phyloP scores from a whole-genome alignment of 2,797 vertebrate species.

The Enteromius paludinosus region DNA sequence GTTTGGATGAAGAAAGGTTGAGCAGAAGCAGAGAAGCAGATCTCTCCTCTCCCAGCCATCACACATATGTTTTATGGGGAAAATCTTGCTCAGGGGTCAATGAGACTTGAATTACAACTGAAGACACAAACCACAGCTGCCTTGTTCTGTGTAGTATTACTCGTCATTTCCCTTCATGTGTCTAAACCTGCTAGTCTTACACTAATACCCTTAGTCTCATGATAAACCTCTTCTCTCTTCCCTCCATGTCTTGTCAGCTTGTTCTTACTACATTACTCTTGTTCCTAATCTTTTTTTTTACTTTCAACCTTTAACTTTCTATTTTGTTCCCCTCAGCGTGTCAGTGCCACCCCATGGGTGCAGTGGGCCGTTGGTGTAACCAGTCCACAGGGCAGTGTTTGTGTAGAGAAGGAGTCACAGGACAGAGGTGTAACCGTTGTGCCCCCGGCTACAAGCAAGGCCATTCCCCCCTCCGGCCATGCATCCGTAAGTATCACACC shows the following conservation, averaged over 20 bases:
- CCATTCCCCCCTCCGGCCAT: constrained; percentile 83
- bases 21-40: constrained; percentile 69
- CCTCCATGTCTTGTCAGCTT: constrained; percentile 23
- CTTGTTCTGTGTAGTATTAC: constrained; percentile 30
- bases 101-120: constrained; percentile 31
- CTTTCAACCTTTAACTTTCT: background rate
- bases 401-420: constrained; percentile 87
- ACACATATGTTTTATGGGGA: constrained; percentile 46
- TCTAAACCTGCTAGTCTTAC: background rate
- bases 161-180: constrained; percentile 17
- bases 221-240: constrained; percentile 2
- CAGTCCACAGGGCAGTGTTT: constrained; percentile 89
- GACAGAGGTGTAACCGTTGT: constrained; percentile 86
- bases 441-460: constrained; percentile 87
- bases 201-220: constrained; percentile 4
- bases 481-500: constrained; percentile 82
- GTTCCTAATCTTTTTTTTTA: background rate
- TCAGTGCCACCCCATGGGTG: constrained; percentile 88
- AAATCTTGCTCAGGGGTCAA: constrained; percentile 31
- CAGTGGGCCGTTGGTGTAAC: constrained; percentile 85
- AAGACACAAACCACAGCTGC: constrained; percentile 36
- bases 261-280: constrained; percentile 12
- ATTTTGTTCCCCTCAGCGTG: constrained; percentile 75
- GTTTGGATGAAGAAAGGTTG: constrained; percentile 67
- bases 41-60: constrained; percentile 46